Conservation (phyloP, 2,888 invertebrate genomes). For the Rhagonycha fulva region DNA sequence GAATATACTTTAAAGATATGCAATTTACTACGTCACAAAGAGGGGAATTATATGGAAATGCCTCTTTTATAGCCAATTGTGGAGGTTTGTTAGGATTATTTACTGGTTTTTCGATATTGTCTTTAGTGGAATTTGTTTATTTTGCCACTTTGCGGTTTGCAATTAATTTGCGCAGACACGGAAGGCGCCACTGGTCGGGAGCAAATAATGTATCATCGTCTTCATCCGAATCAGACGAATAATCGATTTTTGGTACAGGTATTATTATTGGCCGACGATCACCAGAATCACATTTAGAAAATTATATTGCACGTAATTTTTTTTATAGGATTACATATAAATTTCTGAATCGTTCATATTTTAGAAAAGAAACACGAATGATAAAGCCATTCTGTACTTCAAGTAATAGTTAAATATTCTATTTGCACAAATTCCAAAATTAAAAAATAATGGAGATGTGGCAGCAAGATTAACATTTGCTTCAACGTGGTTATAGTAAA, state of each 20-base stretch:
- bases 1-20: constrained; percentile 15
- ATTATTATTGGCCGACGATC: not conserved
- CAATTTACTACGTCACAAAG: constrained; percentile 20
- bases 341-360: too few relatives aligned
- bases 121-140: constrained; percentile 13
- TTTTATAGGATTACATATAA: not conserved
- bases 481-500: too few relatives aligned
- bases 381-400: too few relatives aligned
- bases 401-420: too few relatives aligned
- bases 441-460: too few relatives aligned
- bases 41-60: constrained; percentile 6
- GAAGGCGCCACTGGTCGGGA: constrained; percentile 12
- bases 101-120: constrained; percentile 18
- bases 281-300: not conserved
- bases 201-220: not conserved
- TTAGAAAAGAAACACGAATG: too few relatives aligned
- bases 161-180: constrained; percentile 6
- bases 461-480: too few relatives aligned
- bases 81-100: constrained; percentile 18
- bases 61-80: constrained; percentile 17
- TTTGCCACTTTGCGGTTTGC: constrained; percentile 11
- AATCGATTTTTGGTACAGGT: not conserved
- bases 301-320: not conserved
- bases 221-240: not conserved
- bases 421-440: too few relatives aligned